Conservation (phyloP, 2,888 invertebrate genomes). For the Erebia aethiops region DNA sequence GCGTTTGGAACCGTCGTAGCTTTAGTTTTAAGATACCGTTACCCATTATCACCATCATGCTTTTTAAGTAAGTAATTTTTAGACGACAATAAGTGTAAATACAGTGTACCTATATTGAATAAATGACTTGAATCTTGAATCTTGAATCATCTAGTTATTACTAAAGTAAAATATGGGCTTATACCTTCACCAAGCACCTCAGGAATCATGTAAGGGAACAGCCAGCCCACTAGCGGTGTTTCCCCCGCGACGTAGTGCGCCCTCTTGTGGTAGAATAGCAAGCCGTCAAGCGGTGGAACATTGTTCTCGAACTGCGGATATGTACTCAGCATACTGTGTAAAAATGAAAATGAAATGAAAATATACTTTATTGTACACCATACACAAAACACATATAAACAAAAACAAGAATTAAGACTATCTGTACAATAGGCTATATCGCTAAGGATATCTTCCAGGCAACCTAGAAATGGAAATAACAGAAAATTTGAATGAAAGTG, state of each 20-base stretch:
- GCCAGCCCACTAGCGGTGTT: conserved; percentile 96
- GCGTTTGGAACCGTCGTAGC: no score
- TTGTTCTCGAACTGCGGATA: conserved; percentile 64
- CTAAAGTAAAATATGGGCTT: not conserved
- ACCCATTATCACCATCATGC: no score
- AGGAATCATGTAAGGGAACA: conserved; percentile 93
- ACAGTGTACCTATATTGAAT: no score
- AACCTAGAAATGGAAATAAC: no score
- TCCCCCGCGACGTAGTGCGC: conserved; percentile 90
- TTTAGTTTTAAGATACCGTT: no score
- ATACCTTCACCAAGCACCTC: conserved; percentile 86
- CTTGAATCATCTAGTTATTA: not conserved
- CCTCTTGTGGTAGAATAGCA: conserved; percentile 94
- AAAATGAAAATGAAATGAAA: not conserved
- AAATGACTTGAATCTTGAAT: no score
- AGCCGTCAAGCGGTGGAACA: conserved; percentile 88
- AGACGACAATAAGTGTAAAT: no score
- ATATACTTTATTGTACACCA: no score
- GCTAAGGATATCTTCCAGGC: no score
- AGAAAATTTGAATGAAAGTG: no score
- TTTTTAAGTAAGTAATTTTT: no score
- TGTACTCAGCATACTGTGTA: conserved; percentile 63
- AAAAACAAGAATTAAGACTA: not conserved
- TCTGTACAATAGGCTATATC: no score
- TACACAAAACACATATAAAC: not conserved